phyloP scores from a whole-genome alignment of 2,888 invertebrate genomes.

The Polydrusus cervinus region DNA sequence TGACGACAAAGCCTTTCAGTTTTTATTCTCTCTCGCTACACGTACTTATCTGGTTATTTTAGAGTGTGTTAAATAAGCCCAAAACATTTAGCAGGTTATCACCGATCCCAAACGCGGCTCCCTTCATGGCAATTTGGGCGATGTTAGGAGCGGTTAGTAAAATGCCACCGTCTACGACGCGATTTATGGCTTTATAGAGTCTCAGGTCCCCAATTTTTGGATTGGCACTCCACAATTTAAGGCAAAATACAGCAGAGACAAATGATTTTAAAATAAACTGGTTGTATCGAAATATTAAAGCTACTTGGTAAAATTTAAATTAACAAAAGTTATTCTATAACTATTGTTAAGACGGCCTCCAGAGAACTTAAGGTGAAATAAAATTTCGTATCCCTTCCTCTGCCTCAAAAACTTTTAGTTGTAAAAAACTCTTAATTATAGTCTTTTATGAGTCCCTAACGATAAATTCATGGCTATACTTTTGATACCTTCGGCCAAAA shows the following conservation, averaged over 20 bases:
- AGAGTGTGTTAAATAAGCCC: slow-evolving; percentile 47
- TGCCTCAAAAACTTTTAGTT: too few species aligned
- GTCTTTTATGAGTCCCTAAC: too few species aligned
- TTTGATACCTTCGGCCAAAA: too few species aligned
- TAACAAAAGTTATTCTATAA: too few species aligned
- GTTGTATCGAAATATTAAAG: too few species aligned
- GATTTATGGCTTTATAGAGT: slow-evolving; percentile 65
- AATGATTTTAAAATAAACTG: too few species aligned
- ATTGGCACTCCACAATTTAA: slow-evolving; percentile 50
- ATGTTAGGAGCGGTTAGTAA: slow-evolving; percentile 70
- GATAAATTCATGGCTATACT: too few species aligned
- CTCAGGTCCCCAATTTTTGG: slow-evolving; percentile 5
- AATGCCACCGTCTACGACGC: slow-evolving; percentile 64
- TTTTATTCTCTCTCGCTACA: background rate
- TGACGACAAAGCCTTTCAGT: background rate
- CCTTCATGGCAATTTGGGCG: slow-evolving; percentile 70
- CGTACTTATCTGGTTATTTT: slow-evolving; percentile 20
- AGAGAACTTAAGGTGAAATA: too few species aligned
- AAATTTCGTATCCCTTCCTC: too few species aligned
- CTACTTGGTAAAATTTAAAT: too few species aligned
- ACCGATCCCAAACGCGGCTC: slow-evolving; percentile 62
- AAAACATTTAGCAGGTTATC: slow-evolving; percentile 51
- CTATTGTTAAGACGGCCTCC: too few species aligned
- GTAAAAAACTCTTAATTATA: too few species aligned
- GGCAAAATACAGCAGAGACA: background rate